A percentile compares a stretch with the other conserved stretches of the same genome.
Conservation (phyloP, 2,888 invertebrate species). For the Mallateleia sp. region DNA sequence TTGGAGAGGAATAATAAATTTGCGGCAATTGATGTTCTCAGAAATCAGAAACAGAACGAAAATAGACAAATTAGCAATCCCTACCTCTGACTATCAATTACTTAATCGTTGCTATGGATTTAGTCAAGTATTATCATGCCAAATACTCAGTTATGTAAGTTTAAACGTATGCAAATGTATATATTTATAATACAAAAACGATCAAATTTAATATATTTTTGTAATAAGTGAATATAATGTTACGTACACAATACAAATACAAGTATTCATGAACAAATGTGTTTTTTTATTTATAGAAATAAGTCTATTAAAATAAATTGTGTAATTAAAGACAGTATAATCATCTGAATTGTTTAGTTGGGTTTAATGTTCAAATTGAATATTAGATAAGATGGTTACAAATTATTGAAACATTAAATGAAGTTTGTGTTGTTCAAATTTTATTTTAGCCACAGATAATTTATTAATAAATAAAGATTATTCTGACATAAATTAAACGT, state of each 20-base stretch:
- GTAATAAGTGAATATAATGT: conserved; percentile 6
- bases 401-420: no score
- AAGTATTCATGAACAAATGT: not conserved
- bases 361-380: no score
- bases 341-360: no score
- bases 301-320: no score
- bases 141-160: conserved; percentile 52
- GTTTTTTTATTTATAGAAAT: not conserved
- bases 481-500: no score
- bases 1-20: not conserved
- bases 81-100: conserved; percentile 23
- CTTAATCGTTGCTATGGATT: conserved; percentile 24
- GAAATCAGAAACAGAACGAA: not conserved
- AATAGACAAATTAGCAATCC: conserved; percentile 13
- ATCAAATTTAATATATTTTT: conserved; percentile 16
- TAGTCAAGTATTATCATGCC: conserved; percentile 57
- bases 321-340: no score
- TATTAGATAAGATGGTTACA: no score
- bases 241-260: not conserved
- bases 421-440: no score
- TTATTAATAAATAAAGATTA: no score
- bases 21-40: not conserved
- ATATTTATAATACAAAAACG: conserved; percentile 12
- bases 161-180: not conserved
- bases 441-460: no score